Percentiles rank a stretch among this genome's conserved stretches.
Evolutionary conservation across 2,797 vertebrate species (phyloP).

Genomic region (Furcifer pardalis): DNA sequence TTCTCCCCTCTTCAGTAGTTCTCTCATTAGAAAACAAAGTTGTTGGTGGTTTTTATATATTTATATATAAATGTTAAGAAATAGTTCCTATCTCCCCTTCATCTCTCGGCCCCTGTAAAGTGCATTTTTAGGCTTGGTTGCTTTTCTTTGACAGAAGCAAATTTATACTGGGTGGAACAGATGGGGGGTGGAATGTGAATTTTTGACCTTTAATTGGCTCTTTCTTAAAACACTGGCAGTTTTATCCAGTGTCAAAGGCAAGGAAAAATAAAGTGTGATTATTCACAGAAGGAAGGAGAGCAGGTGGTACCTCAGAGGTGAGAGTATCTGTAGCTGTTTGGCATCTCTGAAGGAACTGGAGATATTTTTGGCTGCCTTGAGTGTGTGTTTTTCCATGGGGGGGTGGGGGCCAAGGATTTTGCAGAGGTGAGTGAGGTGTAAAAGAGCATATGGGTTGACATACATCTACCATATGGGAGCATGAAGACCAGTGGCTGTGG

Average conservation of each 20-base stretch:
- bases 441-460: constrained; percentile 22
- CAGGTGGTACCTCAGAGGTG: constrained; percentile 1
- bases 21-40: constrained; percentile 77
- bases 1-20: constrained; percentile 72
- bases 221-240: constrained; percentile 50
- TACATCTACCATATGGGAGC: constrained; percentile 10
- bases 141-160: constrained; percentile 58
- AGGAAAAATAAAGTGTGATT: constrained; percentile 29
- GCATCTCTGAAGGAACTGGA: background rate
- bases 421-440: background rate
- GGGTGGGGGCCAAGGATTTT: background rate
- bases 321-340: constrained; percentile 14
- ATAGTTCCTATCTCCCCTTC: constrained; percentile 38
- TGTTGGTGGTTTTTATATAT: constrained; percentile 53
- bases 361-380: constrained; percentile 25
- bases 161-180: constrained; percentile 52
- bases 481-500: constrained; percentile 29
- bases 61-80: constrained; percentile 75
- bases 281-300: constrained; percentile 29
- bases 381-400: background rate
- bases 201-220: constrained; percentile 70
- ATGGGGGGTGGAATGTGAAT: constrained; percentile 52
- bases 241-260: constrained; percentile 46
- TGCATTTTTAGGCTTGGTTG: constrained; percentile 62
- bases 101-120: constrained; percentile 47